A percentile compares a stretch with the other conserved stretches of the same genome.
These are phyloP conservation scores for Phasia obesa DNA, from an alignment of 2,888 invertebrate genomes.

Conservation along the genomic window DNA sequence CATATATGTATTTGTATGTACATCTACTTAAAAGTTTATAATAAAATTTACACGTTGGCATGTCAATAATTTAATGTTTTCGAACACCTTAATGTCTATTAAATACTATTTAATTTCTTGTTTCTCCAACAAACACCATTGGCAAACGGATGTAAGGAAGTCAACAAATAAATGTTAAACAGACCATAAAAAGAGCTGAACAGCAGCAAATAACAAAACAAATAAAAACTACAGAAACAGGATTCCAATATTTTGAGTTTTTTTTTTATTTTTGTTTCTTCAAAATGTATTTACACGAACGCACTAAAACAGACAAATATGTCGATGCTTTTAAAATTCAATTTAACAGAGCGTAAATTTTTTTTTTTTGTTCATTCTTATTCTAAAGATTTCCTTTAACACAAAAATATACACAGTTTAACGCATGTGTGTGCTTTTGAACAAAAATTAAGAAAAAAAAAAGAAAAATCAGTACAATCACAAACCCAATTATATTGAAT, in stretches of 20 bases:
- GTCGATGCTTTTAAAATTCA: conserved; percentile 25
- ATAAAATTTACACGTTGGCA: not conserved
- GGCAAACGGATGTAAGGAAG: not conserved
- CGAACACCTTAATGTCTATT: conserved; percentile 37
- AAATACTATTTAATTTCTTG: conserved; percentile 15
- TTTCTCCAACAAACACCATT: not conserved
- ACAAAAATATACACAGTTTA: not conserved
- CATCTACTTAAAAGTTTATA: not conserved
- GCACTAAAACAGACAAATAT: conserved; percentile 29
- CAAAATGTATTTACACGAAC: not conserved
- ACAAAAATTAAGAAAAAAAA: not conserved
- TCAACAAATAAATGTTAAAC: conserved; percentile 2
- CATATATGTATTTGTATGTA: too few species aligned
- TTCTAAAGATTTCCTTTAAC: not conserved
- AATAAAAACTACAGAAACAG: not conserved
- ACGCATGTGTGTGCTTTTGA: not conserved
- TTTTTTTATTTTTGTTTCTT: not conserved
- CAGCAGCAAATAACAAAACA: not conserved
- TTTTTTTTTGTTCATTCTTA: conserved; percentile 6
- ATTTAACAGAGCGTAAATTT: conserved; percentile 51
- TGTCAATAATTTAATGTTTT: conserved; percentile 40
- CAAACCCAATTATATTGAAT: conserved; percentile 31
- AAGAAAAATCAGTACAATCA: conserved; percentile 4
- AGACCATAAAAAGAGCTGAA: conserved; percentile 35
- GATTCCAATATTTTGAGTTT: not conserved